Percentiles rank a stretch among this genome's conserved stretches.
These are phyloP conservation scores for Drosophila trapezifrons DNA, from an alignment of 1,140 invertebrate genomes.

Conservation along the genomic window DNA sequence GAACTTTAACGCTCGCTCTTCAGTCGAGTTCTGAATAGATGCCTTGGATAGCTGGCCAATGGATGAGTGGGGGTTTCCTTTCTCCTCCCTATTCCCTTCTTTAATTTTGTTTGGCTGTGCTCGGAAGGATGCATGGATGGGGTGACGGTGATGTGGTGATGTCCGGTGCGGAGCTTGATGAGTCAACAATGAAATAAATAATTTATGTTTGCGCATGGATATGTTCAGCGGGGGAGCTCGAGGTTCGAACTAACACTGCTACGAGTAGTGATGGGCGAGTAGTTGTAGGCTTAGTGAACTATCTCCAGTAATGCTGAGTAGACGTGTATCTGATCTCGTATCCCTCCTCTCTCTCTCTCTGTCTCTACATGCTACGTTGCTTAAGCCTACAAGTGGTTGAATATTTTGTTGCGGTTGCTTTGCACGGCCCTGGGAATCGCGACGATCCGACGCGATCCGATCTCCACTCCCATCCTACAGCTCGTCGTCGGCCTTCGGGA, in stretches of 20 bases:
- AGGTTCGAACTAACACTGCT: constrained; percentile 60
- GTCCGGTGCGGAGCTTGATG: constrained; percentile 41
- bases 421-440: constrained; percentile 49
- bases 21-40: constrained; percentile 73
- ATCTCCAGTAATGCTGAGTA: constrained; percentile 63
- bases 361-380: constrained; percentile 56
- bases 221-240: constrained; percentile 68
- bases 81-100: background rate
- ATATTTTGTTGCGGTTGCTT: constrained; percentile 59
- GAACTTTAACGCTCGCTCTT: constrained; percentile 80
- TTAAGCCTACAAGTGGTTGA: constrained; percentile 62
- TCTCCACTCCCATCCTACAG: constrained; percentile 43
- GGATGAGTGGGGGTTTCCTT: constrained; percentile 16
- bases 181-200: constrained; percentile 80
- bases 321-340: constrained; percentile 55
- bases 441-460: too few species aligned
- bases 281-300: constrained; percentile 63
- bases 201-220: constrained; percentile 77
- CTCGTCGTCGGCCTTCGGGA: constrained; percentile 93
- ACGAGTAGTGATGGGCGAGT: constrained; percentile 18
- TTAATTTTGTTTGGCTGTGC: constrained; percentile 3
- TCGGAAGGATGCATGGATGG: constrained; percentile 7
- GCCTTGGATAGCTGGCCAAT: constrained; percentile 58
- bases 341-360: constrained; percentile 36
- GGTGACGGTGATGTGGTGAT: constrained; percentile 19